Evolutionary conservation across 2,888 invertebrate genomes (phyloP), one percentile per base, ranked within the genome.

Genomic region (Harpalus rufipes): DNA sequence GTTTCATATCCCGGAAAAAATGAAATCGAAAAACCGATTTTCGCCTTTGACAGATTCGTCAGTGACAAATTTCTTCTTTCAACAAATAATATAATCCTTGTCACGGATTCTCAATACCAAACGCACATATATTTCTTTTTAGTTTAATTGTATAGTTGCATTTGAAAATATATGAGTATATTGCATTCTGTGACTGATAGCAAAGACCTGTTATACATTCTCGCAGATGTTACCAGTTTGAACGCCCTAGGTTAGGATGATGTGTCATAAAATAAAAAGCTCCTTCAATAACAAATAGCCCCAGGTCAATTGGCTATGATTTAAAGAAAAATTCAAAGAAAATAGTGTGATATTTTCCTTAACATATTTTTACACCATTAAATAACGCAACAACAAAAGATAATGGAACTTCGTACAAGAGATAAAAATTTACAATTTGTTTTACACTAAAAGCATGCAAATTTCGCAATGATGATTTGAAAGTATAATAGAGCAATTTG

Each of bases 281-380:
- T 74, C 1, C 44, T 74, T 74, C 72, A 41, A 68, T 39, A 68
- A 39, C 68, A 74, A 74, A 74, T 44, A 44, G 72, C 72, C 51
- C n/a, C 72, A 41, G 72, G 72, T 44, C 72, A 44, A 74, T 8
- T 44, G 72, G 44, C 51, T 74, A 16, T 44, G 44, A 74, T 74
- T 74, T 18, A 44, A 74, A 68, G 16, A 74, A 74, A 74, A n/a
- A 68, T 41, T 68, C 32, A 68, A 41, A 32, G 68, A 41, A 39
- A 25, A 41, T 39, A 32, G 7, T 63, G 12, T 21, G 63, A 68
- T 65, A 65, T 14, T 74, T 74, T 18, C 21, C 12, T 8, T 14
- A 44, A 41, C 44, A 44, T 74, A 44, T 74, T 74, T 21, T 21
- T 74, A 44, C 18, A 41, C 10, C 16, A 18, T 68, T 68, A 25